Conservation (phyloP, 2,113 vertebrate genomes). For the Neogobius melanostomus region DNA sequence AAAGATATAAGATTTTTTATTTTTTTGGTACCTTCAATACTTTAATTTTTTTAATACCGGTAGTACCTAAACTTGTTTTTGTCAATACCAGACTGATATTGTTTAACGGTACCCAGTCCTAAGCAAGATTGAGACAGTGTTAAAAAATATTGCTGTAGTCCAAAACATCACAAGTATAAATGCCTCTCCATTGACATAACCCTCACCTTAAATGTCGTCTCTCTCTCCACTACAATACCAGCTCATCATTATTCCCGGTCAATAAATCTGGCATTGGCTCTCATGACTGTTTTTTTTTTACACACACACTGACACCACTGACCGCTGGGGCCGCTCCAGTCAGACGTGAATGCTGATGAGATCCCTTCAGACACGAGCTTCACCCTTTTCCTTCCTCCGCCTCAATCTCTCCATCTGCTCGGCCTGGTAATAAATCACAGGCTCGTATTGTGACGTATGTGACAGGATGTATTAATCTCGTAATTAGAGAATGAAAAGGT, state of each 20-base stretch:
- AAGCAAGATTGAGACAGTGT: too few relatives aligned
- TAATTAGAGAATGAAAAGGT: slow-evolving; percentile 75
- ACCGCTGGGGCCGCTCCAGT: slow-evolving; percentile 26
- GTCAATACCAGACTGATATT: too few relatives aligned
- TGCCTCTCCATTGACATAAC: neutral
- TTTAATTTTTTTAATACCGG: too few relatives aligned
- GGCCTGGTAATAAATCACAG: slow-evolving; percentile 72
- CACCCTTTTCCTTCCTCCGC: slow-evolving; percentile 29
- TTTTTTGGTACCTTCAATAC: too few relatives aligned
- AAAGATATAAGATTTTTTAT: too few relatives aligned
- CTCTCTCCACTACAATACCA: slow-evolving; percentile 23
- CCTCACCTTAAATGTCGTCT: neutral
- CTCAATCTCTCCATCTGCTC: slow-evolving; percentile 65
- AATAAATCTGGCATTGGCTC: slow-evolving; percentile 56
- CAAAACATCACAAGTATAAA: too few relatives aligned
- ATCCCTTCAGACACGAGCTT: slow-evolving; percentile 40
- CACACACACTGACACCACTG: slow-evolving; percentile 31
- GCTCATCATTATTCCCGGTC: slow-evolving; percentile 47
- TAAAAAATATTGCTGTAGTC: too few relatives aligned
- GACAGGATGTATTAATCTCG: slow-evolving; percentile 75
- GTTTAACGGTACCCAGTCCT: too few relatives aligned
- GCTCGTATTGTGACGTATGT: slow-evolving; percentile 67
- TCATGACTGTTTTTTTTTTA: slow-evolving; percentile 20
- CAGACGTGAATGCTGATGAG: slow-evolving; percentile 56
- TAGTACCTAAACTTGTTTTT: too few relatives aligned